Percentiles rank a stretch among this genome's conserved stretches.
phyloP scores from a whole-genome alignment of 2,113 vertebrate genomes.

The Notiomystis cincta region DNA sequence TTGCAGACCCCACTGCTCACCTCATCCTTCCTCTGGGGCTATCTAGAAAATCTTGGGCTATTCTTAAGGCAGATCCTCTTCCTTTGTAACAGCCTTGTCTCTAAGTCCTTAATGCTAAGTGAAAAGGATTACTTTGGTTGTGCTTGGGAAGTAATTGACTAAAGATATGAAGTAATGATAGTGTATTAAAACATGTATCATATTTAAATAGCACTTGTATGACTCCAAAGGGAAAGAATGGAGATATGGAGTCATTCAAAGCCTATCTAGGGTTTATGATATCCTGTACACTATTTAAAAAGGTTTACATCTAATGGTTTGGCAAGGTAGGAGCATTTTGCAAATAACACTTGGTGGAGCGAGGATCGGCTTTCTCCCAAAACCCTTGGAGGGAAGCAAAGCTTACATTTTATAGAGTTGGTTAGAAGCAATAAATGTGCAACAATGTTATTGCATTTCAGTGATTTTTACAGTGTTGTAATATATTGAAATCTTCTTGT shows the following conservation, averaged over 20 bases:
- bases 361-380: constrained; percentile 38
- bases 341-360: constrained; percentile 24
- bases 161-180: background rate
- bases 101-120: background rate
- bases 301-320: constrained; percentile 43
- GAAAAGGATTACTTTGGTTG: background rate
- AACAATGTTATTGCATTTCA: background rate
- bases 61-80: background rate
- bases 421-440: constrained; percentile 22
- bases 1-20: background rate
- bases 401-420: background rate
- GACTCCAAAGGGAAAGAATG: constrained; percentile 20
- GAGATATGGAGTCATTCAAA: constrained; percentile 2
- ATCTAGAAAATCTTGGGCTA: background rate
- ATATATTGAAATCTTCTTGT: background rate
- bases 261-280: background rate
- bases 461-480: background rate
- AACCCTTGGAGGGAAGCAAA: background rate
- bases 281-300: constrained; percentile 23
- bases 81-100: background rate
- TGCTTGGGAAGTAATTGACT: constrained; percentile 34
- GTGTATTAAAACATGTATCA: constrained; percentile 29
- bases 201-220: constrained; percentile 33
- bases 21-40: background rate
- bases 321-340: constrained; percentile 10